Evolutionary conservation across 1,140 invertebrate species (phyloP), one percentile per base, ranked within the genome.

Genomic region (Zaprionus camerounensis): DNA sequence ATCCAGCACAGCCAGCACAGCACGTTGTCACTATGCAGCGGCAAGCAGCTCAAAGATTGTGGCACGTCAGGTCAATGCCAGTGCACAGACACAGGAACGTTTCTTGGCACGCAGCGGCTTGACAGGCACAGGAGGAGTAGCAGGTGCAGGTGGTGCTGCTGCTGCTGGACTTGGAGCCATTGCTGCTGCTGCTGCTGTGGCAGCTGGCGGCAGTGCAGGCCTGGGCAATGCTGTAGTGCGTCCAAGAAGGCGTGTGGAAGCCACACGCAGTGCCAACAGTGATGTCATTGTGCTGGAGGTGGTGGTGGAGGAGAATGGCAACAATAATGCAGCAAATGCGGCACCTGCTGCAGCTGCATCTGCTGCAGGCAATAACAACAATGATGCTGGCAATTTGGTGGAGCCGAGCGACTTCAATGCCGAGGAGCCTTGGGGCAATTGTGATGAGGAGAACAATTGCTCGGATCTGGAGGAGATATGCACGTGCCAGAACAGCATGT

Each of bases 391-490:
- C 24, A 56, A 2, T 31, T 57, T 24, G 69, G 65, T 62, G 0
- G 77, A 91, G 13, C 78, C 76, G 2, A 80, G 74, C 2, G 91
- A 91, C 41, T 90, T 85, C 9, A 85, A 56, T 65, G 84, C 67
- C 46, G 91, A 92, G 12, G 91, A 92, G n/a, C 77, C 92, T 1
- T 93, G 92, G 92, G 88, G 64, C n/a, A 92, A 93, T 70, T 92
- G 92, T 64, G 91, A 92, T 44, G 92, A 93, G 36, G 91, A 92
- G 36, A 92, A 91, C 69, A 92, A 84, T 36, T 90, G 77, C n/a
- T 93, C 91, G 0, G 92, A 93, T 62, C 6, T 84, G 31, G 92
- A 93, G 67, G 92, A 93, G 59, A 81, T 93, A 31, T 93, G 92
- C 44, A 93, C 92, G 12, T 93, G 92, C 53, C 86, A 85, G 71